Percentiles rank a stretch among this genome's conserved stretches.
These are phyloP conservation scores for Benitochromis conjunctus DNA, from an alignment of 2,113 vertebrate species.

Conservation along the genomic window DNA sequence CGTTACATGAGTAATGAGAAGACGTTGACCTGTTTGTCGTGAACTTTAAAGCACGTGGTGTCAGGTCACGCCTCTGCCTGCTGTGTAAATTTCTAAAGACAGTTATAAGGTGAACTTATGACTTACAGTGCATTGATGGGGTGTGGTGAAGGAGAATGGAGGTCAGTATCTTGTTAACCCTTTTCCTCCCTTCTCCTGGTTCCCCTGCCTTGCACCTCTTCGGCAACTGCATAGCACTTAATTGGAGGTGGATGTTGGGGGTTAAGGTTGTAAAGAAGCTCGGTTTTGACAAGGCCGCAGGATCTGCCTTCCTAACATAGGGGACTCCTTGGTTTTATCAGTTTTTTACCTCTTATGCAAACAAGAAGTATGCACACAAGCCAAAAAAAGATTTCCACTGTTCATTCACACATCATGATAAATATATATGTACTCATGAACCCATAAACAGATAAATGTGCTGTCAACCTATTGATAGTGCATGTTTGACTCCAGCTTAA, in stretches of 20 bases:
- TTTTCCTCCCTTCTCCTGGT: background rate
- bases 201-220: constrained; percentile 3
- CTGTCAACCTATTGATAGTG: background rate
- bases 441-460: background rate
- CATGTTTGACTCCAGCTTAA: background rate
- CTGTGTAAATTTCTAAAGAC: background rate
- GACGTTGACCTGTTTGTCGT: background rate
- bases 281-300: constrained; percentile 44
- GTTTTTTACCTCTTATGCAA: background rate
- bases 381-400: background rate
- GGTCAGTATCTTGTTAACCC: constrained; percentile 17
- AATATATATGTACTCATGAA: background rate
- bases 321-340: constrained; percentile 8
- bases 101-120: background rate
- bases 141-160: background rate
- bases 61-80: background rate
- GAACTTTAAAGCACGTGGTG: background rate
- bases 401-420: background rate
- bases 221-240: background rate
- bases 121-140: constrained; percentile 2
- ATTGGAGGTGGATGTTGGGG: constrained; percentile 1
- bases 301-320: constrained; percentile 8
- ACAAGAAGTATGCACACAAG: background rate
- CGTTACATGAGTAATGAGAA: background rate
- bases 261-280: constrained; percentile 15